Evolutionary conservation across 1,140 invertebrate genomes (phyloP).

Genomic region (Euura lappo): DNA sequence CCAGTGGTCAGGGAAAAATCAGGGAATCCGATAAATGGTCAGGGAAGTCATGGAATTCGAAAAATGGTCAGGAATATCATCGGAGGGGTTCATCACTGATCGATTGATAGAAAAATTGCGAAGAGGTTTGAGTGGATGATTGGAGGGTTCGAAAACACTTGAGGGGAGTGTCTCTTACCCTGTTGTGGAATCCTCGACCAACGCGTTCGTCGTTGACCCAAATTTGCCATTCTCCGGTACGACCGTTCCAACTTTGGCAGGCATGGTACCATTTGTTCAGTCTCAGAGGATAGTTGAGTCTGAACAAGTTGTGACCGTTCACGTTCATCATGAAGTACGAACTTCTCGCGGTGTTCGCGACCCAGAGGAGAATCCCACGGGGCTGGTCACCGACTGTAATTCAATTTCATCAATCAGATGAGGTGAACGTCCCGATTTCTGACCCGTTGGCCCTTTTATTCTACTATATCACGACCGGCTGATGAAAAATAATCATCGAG

Average conservation of each 20-base stretch:
- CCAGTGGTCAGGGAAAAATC: neutral
- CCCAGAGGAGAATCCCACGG: slow-evolving; percentile 76
- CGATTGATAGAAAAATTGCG: neutral
- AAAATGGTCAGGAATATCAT: too few species aligned
- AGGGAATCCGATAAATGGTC: neutral
- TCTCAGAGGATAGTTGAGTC: slow-evolving; percentile 80
- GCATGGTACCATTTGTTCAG: slow-evolving; percentile 84
- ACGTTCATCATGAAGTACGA: slow-evolving; percentile 82
- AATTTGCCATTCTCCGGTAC: slow-evolving; percentile 85
- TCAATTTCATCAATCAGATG: neutral
- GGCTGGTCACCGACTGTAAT: slow-evolving; percentile 71
- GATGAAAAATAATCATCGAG: too few species aligned
- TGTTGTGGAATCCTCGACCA: slow-evolving; percentile 81
- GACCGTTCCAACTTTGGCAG: slow-evolving; percentile 85
- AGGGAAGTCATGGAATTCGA: too few species aligned
- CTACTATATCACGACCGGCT: too few species aligned
- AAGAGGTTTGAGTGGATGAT: too few species aligned
- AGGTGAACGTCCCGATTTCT: too few species aligned
- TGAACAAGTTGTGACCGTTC: slow-evolving; percentile 80
- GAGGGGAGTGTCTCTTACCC: slow-evolving; percentile 63
- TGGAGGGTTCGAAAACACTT: neutral
- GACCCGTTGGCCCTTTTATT: too few species aligned
- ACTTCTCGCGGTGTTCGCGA: slow-evolving; percentile 76
- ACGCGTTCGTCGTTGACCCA: slow-evolving; percentile 84
- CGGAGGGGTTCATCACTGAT: neutral